These are phyloP conservation scores for Drosophila ogumai DNA, from an alignment of 1,140 invertebrate species.

Conservation along the genomic window DNA sequence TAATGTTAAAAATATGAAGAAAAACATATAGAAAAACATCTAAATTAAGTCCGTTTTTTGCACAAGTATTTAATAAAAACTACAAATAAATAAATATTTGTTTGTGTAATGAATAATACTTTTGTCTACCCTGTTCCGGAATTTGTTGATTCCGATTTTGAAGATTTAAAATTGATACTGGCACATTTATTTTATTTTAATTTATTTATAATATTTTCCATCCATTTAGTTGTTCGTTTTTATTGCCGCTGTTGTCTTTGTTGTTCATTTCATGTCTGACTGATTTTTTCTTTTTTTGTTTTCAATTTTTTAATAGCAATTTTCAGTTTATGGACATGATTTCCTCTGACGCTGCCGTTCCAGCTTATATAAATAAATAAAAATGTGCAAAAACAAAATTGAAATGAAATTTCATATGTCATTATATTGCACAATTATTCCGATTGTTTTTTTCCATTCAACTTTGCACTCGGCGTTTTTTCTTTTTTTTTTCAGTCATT, in stretches of 20 bases:
- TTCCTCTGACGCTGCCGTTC: constrained; percentile 41
- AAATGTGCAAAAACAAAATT: constrained; percentile 47
- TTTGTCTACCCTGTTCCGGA: not conserved
- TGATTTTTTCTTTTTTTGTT: not conserved
- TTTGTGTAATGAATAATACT: constrained; percentile 2
- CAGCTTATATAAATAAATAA: constrained; percentile 43
- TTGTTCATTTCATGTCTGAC: constrained; percentile 26
- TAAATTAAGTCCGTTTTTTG: not conserved
- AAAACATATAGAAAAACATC: not conserved
- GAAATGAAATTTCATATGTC: constrained; percentile 69
- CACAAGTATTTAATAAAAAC: not conserved
- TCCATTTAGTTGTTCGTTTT: constrained; percentile 35
- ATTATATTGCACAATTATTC: constrained; percentile 50
- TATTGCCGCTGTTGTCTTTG: constrained; percentile 17
- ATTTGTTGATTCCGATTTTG: constrained; percentile 11
- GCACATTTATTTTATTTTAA: constrained; percentile 44
- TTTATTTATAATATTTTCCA: constrained; percentile 54
- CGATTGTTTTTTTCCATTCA: constrained; percentile 34
- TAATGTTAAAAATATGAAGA: not conserved
- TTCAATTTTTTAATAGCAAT: constrained; percentile 15
- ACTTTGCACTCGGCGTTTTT: constrained; percentile 8
- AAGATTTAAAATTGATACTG: constrained; percentile 19
- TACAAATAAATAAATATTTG: not conserved
- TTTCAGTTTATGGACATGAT: constrained; percentile 58
- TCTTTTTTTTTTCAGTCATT: constrained; percentile 18